phyloP scores from a whole-genome alignment of 2,113 vertebrate species.

The Tragulus kanchil region DNA sequence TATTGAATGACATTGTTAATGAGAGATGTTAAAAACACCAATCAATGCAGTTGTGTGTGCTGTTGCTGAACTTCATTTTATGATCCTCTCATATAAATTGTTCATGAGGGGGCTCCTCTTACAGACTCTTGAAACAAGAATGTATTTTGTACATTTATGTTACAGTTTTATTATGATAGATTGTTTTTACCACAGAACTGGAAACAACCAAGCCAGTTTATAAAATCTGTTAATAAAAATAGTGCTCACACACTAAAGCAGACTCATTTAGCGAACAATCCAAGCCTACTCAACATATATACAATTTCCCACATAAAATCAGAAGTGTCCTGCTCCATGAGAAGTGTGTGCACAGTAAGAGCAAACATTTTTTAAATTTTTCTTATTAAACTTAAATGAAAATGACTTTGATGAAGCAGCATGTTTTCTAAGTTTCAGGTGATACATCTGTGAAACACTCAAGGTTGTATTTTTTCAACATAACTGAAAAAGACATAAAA shows the following conservation, averaged over 20 bases:
- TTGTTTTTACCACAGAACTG: slow-evolving; percentile 63
- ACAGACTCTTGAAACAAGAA: slow-evolving; percentile 65
- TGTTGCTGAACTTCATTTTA: slow-evolving; percentile 51
- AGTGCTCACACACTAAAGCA: not conserved
- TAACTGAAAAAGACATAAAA: slow-evolving; percentile 20
- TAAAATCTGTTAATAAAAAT: slow-evolving; percentile 71
- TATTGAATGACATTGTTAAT: slow-evolving; percentile 50
- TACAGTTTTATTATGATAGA: slow-evolving; percentile 75
- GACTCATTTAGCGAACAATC: slow-evolving; percentile 15
- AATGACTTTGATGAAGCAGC: slow-evolving; percentile 26
- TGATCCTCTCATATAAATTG: slow-evolving; percentile 57
- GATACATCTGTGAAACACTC: not conserved
- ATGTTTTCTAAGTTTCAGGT: not conserved
- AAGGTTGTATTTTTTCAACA: slow-evolving; percentile 10
- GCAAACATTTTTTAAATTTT: slow-evolving; percentile 19
- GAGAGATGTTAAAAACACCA: too few species aligned
- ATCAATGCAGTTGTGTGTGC: not conserved
- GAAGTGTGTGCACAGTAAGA: not conserved
- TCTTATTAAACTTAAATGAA: slow-evolving; percentile 44
- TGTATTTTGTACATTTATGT: slow-evolving; percentile 61
- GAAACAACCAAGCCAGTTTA: slow-evolving; percentile 60
- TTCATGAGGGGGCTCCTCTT: slow-evolving; percentile 53
- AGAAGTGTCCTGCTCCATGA: not conserved
- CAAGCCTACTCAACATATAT: not conserved
- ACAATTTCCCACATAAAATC: slow-evolving; percentile 57